Base-by-base conservation (phyloP, 2,888 invertebrate species). In the Phrixothrix hirtus region DNA sequence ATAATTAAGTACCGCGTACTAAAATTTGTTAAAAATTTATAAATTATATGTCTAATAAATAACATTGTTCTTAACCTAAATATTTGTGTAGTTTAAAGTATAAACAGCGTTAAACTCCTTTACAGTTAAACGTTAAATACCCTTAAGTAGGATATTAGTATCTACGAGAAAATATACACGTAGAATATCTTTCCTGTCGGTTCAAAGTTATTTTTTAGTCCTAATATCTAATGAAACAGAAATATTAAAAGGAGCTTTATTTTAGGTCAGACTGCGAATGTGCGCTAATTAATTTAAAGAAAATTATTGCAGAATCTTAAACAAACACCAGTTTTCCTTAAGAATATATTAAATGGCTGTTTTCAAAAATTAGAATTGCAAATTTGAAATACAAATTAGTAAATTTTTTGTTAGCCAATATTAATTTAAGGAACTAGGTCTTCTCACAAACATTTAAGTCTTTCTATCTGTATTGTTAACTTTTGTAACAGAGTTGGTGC, bases 391-490 rank as follows among this genome's bases (percentile, higher is more conserved):
- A 5, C 7, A 21, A 21, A 21, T 21, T 21, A 21, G 13, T 31
- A 31, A 7, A 12, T 7, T 31, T 31, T 31, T 31, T 12, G 13
- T 31, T 31, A 12, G 5, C n/a, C 2, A 10, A 4, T 5, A 31
- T 12, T 31, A 7, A 7, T 1, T 11, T 7, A 13, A 13, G 13
- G 16, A 37, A 45, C 13, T 45, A 37, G n/a, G 30, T 45, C 10
- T 38, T 47, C 39, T 31, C 39, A 39, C 31, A 47, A 14, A 21
- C 48, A 30, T 41, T 51, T 51, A 51, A 45, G 46, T 39, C 30
- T 10, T 30, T 43, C 27, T 41, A 39, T 45, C 29, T 27, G 27
- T 32, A 51, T 51, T 51, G 51, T 51, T 45, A 51, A 51, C 39
- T 51, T 45, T 51, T 45, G 45, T 39, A 44, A 26, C 44, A 41